Evolutionary conservation across 2,797 vertebrate species (phyloP).

Genomic region (Alca torda): DNA sequence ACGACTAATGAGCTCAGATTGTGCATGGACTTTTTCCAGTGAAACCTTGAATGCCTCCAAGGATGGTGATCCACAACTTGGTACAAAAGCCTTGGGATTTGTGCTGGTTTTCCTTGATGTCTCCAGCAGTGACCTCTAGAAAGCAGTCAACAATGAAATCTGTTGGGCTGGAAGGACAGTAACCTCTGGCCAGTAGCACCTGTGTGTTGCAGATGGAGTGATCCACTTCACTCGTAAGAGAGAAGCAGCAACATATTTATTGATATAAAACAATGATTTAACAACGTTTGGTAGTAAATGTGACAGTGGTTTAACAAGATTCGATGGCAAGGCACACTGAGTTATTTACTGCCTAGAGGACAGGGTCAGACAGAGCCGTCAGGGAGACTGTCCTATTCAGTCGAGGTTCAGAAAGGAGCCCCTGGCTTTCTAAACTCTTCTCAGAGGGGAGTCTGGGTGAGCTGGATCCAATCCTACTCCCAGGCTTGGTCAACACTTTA

Average conservation of each 20-base stretch:
- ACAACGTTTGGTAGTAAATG: background rate
- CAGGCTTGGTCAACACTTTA: background rate
- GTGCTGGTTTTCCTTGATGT: background rate
- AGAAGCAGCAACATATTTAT: background rate
- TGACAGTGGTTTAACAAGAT: background rate
- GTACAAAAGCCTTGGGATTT: background rate
- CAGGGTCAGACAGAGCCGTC: background rate
- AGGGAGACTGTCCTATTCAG: background rate
- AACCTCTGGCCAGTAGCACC: rapidly evolving
- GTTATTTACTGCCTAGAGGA: background rate
- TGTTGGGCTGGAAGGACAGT: background rate
- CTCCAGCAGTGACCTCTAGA: background rate
- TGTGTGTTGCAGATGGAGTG: background rate
- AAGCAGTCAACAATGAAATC: background rate
- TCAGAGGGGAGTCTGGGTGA: background rate
- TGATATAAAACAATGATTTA: background rate
- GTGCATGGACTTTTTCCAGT: background rate
- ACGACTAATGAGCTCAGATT: background rate
- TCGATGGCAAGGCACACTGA: background rate
- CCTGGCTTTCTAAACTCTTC: background rate
- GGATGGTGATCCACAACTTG: background rate
- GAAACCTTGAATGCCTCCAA: background rate
- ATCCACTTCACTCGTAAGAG: background rate
- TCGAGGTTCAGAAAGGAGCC: background rate
- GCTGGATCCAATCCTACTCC: background rate